Base-by-base conservation (phyloP, 64 coral and sea anemone genomes). In the Astreopora myriophthalma region DNA sequence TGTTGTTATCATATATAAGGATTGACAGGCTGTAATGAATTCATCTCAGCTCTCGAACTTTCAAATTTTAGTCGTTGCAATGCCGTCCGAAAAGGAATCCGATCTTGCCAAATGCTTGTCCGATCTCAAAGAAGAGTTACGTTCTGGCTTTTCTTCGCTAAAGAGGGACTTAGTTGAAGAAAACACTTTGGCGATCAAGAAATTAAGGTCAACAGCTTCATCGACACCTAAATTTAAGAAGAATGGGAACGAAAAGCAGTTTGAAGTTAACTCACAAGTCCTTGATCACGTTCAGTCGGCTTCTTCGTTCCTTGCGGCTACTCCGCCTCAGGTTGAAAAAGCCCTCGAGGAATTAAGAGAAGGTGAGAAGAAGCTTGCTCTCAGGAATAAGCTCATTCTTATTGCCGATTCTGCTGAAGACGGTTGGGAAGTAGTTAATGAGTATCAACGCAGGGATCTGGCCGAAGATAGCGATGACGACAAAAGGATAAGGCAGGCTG, bases 361-460 rank as follows among this genome's bases (percentile, higher is more conserved):
- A 76, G 73, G 36, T 76, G 73, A 76, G 63, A 75, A 75, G 37
- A 75, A 75, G 36, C 72, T 75, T 13, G 13, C 72, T 44, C 72
- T 36, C 19, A 17, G 72, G 3, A 75, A 75, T 23, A 75, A 75
- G 36, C 72, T 75, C 19, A 75, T 75, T 3, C 1, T 44, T 6
- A 44, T 75, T 35, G 37, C 72, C 16, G 72, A 75, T 75, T 75
- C 37, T 23, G 32, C 36, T 7, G 72, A 42, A 24, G 72, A 75
- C 3, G 63, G 63, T 7, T 66, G 63, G 63, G 63, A 66, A 66
- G 63, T 66, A 7, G 63, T 66, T 7, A 66, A 66, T 22, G 57
- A 61, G 14, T 61, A 61, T 17, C 5, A 61, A 17, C 57, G 57
- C 2, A 6, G 57, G 14, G 57, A 61, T 61, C 57, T 61, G 6